A percentile compares a stretch with the other conserved stretches of the same genome.
Evolutionary conservation across 2,113 vertebrate genomes (phyloP).

Genomic region (Peucedramus taeniatus): DNA sequence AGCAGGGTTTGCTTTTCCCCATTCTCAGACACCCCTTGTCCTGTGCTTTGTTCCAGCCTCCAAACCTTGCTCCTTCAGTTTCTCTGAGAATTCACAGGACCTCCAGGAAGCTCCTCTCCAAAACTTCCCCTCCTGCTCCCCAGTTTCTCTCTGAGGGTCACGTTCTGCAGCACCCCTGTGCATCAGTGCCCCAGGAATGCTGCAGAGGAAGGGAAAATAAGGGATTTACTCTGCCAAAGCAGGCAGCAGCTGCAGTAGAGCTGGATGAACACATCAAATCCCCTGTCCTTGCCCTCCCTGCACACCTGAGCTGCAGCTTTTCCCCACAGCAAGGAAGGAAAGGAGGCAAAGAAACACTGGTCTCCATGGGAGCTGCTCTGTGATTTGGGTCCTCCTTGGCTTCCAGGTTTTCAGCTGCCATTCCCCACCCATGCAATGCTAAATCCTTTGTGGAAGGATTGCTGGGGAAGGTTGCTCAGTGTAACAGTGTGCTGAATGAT

Average conservation of each 20-base stretch:
- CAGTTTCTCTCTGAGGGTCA: background rate
- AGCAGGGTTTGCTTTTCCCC: background rate
- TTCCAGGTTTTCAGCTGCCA: background rate
- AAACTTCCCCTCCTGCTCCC: background rate
- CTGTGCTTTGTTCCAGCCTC: background rate
- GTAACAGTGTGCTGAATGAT: background rate
- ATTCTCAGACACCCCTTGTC: background rate
- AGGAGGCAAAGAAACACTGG: background rate
- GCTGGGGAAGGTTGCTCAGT: background rate
- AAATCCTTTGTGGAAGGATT: background rate
- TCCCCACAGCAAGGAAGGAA: background rate
- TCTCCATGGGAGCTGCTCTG: background rate
- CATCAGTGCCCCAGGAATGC: background rate
- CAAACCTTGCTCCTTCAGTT: background rate
- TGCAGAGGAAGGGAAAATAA: background rate
- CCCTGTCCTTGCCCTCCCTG: background rate
- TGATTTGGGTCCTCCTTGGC: background rate
- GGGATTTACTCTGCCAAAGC: background rate
- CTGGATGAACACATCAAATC: background rate
- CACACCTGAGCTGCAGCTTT: background rate
- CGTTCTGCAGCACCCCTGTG: accelerated
- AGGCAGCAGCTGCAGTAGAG: background rate
- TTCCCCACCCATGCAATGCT: background rate
- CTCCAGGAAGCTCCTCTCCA: background rate
- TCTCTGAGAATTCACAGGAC: background rate